Percentiles rank a stretch among this genome's conserved stretches.
phyloP scores from a whole-genome alignment of 2,113 vertebrate genomes.

The Oryzias curvinotus region DNA sequence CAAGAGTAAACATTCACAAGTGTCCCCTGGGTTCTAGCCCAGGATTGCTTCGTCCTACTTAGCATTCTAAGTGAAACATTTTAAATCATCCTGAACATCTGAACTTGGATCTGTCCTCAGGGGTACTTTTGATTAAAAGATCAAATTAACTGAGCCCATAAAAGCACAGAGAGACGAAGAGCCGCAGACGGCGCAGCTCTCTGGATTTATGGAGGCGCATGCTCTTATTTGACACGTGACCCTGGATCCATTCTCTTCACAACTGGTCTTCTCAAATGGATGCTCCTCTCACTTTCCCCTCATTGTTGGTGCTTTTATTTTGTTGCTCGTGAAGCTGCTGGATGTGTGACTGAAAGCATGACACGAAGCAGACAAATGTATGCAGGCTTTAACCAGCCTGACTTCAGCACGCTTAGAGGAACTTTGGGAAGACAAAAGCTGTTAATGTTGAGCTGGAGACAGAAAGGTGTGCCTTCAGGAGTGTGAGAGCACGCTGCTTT shows the following conservation, averaged over 20 bases:
- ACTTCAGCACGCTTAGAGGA: constrained; percentile 9
- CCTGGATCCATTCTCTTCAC: constrained; percentile 53
- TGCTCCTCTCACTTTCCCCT: constrained; percentile 24
- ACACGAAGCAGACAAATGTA: background rate
- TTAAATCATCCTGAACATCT: constrained; percentile 65
- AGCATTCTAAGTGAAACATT: constrained; percentile 53
- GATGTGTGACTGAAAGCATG: background rate
- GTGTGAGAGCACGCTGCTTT: constrained; percentile 42
- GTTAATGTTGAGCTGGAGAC: constrained; percentile 24
- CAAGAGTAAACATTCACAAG: constrained; percentile 53
- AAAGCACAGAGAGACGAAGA: constrained; percentile 49
- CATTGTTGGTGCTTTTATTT: constrained; percentile 18
- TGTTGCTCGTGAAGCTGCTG: constrained; percentile 17
- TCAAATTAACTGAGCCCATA: constrained; percentile 70
- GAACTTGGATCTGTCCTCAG: constrained; percentile 62
- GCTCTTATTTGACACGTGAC: constrained; percentile 51
- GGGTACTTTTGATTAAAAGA: constrained; percentile 71
- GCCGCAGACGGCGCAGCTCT: constrained; percentile 26
- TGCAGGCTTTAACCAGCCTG: constrained; percentile 5
- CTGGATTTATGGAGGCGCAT: constrained; percentile 60
- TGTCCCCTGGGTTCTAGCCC: constrained; percentile 52
- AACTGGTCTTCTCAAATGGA: constrained; percentile 45
- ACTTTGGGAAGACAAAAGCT: constrained; percentile 31
- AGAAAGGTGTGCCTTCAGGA: constrained; percentile 22
- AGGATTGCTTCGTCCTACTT: constrained; percentile 56